Base-by-base conservation (phyloP, 1,140 invertebrate species). In the Drosophila sulfurigaster region DNA sequence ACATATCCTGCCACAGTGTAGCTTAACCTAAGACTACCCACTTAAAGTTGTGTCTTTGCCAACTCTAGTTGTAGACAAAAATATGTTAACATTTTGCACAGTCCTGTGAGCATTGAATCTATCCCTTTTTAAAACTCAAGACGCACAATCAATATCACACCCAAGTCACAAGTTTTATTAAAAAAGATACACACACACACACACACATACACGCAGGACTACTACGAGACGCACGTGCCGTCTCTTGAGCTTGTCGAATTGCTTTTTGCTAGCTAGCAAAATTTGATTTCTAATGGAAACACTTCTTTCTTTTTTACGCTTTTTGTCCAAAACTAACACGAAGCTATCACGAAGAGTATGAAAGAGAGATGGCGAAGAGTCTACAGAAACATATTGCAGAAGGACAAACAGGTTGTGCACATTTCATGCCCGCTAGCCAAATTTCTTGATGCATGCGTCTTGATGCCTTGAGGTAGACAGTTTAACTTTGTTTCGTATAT, bases 401-500 rank as follows among this genome's bases (percentile, higher is more conserved):
- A 59, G 46, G 32, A 67, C 25, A 49, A 52, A 30, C 49, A 62
- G 28, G 16, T 43, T 60, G 66, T 43, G 46, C 66, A 32, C 56
- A 28, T 46, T 58, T 67, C 16, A 13, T 67, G 54, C 45, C 20
- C 25, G 62, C 62, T 15, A 20, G 70, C 56, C 6, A 38, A 49
- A 49, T 35, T 28, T 69, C 57, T 56, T 45, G 64, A 54, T 73
- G 64, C 70, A 73, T 58, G 45, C 51, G 32, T 52, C 59, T 25
- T 4, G 28, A 8, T 15, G 67, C 35, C 8, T 8, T 38, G 35
- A 66, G 54, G 64, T 28, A 56, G 45, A 52, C 66, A 76, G 67
- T 54, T 54, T 71, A 77, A 67, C 41, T 73, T 35, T 25, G 70
- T 78, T 64, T 80, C 88, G 70, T 79, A 87, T 78, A 87, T 79